Conservation (phyloP, 2,113 vertebrate species). For the Neogale vison region DNA sequence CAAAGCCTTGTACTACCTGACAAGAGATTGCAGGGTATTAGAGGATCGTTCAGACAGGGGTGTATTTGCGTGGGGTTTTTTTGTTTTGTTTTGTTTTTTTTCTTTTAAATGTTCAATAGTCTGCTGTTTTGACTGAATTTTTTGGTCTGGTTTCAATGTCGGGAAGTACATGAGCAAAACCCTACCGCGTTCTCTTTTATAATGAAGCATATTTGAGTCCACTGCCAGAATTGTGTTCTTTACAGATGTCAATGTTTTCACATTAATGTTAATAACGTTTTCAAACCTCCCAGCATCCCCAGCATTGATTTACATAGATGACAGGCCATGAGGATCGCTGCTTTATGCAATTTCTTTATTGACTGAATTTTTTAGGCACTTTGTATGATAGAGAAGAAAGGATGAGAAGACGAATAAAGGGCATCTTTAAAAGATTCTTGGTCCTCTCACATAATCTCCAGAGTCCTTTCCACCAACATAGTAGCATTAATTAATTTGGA, state of each 20-base stretch:
- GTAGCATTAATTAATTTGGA: background rate
- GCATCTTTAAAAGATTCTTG: background rate
- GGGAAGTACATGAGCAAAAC: background rate
- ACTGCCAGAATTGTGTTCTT: background rate
- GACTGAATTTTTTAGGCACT: background rate
- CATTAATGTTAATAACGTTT: background rate
- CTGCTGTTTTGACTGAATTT: background rate
- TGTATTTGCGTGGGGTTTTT: background rate
- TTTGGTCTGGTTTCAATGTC: background rate
- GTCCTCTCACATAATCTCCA: background rate
- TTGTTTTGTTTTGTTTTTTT: background rate
- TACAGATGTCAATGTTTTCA: background rate
- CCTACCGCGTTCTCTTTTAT: background rate
- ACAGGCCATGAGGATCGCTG: background rate
- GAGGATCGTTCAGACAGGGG: background rate
- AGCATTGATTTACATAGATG: background rate
- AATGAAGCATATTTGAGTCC: background rate
- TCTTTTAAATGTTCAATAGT: slow-evolving; percentile 6
- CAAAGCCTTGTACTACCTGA: background rate
- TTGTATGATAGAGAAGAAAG: background rate
- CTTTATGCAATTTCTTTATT: background rate
- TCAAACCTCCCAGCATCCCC: background rate
- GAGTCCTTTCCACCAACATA: background rate
- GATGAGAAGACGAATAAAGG: background rate
- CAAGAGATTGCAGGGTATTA: background rate